Base-by-base conservation (phyloP, 2,113 vertebrate genomes). In the Serilophus lunatus region DNA sequence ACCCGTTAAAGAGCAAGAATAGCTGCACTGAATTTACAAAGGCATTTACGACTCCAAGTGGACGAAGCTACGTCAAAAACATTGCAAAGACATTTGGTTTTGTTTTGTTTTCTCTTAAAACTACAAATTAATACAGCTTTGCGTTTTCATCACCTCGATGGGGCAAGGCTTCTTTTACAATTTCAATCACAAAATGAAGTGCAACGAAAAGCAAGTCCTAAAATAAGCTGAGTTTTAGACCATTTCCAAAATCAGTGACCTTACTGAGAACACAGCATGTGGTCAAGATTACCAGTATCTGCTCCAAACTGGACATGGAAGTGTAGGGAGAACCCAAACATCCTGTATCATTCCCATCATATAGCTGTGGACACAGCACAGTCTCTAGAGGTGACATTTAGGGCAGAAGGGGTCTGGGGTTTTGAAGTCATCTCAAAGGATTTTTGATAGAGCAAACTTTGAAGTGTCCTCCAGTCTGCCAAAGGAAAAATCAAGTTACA, bases 21-120 rank as follows among this genome's bases (percentile, higher is more conserved):
- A 92, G 92, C 90, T 95, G 93, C 76, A 71, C 64, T 75, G 93
- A 90, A 96, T 96, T 96, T 86, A 49, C 91, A 93, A 88, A 90
- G 92, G 82, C 95, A 95, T 94, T 95, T 94, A 93, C 74, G 95
- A 88, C 90, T 94, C 93, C 82, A 95, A 96, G 93, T 81, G 91
- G 95, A 90, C 23, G 2, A 68, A 90, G 90, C 87, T 95, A 88
- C 88, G 88, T 95, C 95, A 96, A 88, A 96, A 95, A 70, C 94
- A 81, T 51, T 88, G 86, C 86, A 59, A 74, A 92, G 88, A 88
- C 96, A 97, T 97, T 97, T 97, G 96, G 92, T 94, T 94, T 96
- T 80, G 92, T 86, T 97, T 97, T 96, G 91, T 94, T 97, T 97
- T 86, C 94, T 94, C 91, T 96, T 95, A 92, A 94, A 97, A 96